phyloP scores from a whole-genome alignment of 1,140 invertebrate genomes.

The Fopius arisanus region DNA sequence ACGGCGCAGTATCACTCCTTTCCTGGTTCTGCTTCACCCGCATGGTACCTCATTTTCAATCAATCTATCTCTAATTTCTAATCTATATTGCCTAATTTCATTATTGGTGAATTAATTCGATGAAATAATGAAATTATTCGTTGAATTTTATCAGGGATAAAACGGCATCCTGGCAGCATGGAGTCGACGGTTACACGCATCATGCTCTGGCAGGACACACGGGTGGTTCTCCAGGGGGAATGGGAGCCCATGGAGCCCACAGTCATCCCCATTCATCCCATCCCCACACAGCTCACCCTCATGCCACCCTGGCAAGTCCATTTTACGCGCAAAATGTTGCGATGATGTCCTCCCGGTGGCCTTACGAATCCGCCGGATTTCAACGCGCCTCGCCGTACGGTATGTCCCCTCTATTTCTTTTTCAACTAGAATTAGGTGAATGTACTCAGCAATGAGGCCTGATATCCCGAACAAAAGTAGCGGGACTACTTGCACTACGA shows the following conservation, averaged over 20 bases:
- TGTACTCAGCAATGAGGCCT: not conserved
- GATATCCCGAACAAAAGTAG: slow-evolving; percentile 38
- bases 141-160: slow-evolving; percentile 50
- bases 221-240: slow-evolving; percentile 50
- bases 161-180: slow-evolving; percentile 62
- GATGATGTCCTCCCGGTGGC: slow-evolving; percentile 81
- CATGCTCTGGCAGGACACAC: slow-evolving; percentile 60
- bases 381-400: slow-evolving; percentile 79
- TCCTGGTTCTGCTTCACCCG: slow-evolving; percentile 57
- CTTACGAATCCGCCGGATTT: slow-evolving; percentile 77
- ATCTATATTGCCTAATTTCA: too few relatives aligned
- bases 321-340: slow-evolving; percentile 77
- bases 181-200: slow-evolving; percentile 61
- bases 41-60: slow-evolving; percentile 50
- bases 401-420: slow-evolving; percentile 45
- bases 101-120: too few relatives aligned
- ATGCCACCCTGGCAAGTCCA: slow-evolving; percentile 64
- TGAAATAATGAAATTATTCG: too few relatives aligned
- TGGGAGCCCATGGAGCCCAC: slow-evolving; percentile 56
- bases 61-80: not conserved
- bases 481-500: slow-evolving; percentile 32
- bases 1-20: slow-evolving; percentile 62
- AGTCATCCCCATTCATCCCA: slow-evolving; percentile 56
- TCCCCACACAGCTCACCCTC: slow-evolving; percentile 58
- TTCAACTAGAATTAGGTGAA: not conserved